phyloP scores from a whole-genome alignment of 92 coral and sea anemone species.

The Epizoanthus stellaris region DNA sequence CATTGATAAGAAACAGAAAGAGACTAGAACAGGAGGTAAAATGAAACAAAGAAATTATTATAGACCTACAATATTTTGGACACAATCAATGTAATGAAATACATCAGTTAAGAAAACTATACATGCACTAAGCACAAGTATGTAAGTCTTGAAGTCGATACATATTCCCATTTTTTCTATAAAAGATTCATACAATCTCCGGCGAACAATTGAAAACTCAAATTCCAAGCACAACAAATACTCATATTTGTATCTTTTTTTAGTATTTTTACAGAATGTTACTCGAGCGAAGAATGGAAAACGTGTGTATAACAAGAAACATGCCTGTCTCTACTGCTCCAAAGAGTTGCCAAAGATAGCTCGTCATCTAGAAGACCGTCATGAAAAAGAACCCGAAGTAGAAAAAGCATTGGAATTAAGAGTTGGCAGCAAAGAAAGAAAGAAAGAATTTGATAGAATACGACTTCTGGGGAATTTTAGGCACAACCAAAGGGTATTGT shows the following conservation, averaged over 20 bases:
- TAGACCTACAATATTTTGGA: too few relatives aligned
- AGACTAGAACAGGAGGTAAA: too few relatives aligned
- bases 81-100: too few relatives aligned
- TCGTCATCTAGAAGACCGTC: constrained; percentile 34
- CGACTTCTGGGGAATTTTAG: constrained; percentile 43
- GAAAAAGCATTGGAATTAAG: constrained; percentile 17
- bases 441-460: constrained; percentile 31
- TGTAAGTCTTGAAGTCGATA: too few relatives aligned
- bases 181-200: too few relatives aligned
- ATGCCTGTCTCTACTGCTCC: constrained; percentile 38
- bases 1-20: too few relatives aligned
- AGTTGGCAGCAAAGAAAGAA: constrained; percentile 14
- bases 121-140: too few relatives aligned
- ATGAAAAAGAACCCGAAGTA: constrained; percentile 41
- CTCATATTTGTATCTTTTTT: neutral
- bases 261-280: constrained; percentile 13
- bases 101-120: too few relatives aligned
- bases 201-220: too few relatives aligned
- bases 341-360: constrained; percentile 43
- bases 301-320: constrained; percentile 25
- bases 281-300: neutral
- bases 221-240: too few relatives aligned
- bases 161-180: too few relatives aligned
- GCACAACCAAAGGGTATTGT: constrained; percentile 43
- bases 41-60: too few relatives aligned